These are phyloP conservation scores for Phasia obesa DNA, from an alignment of 2,888 invertebrate species.

Conservation along the genomic window DNA sequence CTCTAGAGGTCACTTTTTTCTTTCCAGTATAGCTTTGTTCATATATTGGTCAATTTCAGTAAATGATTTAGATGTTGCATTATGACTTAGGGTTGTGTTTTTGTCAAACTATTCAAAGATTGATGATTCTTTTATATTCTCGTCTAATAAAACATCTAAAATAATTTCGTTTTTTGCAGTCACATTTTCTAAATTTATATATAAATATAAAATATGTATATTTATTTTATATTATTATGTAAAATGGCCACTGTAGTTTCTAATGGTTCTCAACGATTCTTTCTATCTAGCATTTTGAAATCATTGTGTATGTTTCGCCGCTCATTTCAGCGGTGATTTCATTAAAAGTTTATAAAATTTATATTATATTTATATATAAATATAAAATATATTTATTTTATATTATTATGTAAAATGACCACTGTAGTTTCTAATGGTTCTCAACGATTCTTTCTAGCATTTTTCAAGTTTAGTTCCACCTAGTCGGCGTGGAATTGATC, in stretches of 20 bases:
- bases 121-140: too few species aligned
- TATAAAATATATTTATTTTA: slow-evolving; percentile 2
- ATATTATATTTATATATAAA: too few species aligned
- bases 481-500: too few species aligned
- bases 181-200: too few species aligned
- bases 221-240: not conserved
- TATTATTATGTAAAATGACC: not conserved
- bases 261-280: slow-evolving; percentile 6
- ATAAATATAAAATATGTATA: too few species aligned
- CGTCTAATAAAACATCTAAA: not conserved
- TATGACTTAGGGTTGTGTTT: too few species aligned
- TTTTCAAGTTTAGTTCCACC: not conserved
- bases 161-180: not conserved
- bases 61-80: slow-evolving; percentile 1
- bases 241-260: not conserved
- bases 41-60: not conserved
- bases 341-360: too few species aligned
- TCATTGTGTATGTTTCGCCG: too few species aligned
- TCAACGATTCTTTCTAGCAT: slow-evolving; percentile 2
- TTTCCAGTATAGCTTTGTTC: slow-evolving; percentile 6
- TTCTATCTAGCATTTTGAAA: too few species aligned
- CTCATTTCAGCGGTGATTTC: too few species aligned
- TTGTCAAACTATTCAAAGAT: too few species aligned
- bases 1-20: slow-evolving; percentile 9
- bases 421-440: slow-evolving; percentile 1